Conservation (phyloP, 2,797 vertebrate genomes). For the Coranthus polyacanthus region DNA sequence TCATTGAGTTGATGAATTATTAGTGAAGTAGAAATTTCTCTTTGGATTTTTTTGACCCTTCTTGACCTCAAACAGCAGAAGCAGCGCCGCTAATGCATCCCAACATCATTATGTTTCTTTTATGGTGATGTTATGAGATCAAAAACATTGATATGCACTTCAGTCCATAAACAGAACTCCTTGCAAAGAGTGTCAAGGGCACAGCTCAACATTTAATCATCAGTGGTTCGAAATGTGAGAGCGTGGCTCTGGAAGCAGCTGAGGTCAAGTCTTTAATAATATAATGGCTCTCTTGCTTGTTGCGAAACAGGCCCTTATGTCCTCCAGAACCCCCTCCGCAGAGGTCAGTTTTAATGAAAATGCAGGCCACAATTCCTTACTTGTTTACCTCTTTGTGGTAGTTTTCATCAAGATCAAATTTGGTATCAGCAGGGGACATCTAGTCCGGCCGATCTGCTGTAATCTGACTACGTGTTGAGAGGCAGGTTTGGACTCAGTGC, state of each 20-base stretch:
- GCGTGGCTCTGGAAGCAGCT: slow-evolving; percentile 68
- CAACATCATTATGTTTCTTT: slow-evolving; percentile 22
- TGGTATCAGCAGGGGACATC: slow-evolving; percentile 66
- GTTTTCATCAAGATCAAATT: slow-evolving; percentile 86
- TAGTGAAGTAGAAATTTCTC: neutral
- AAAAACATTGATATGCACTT: slow-evolving; percentile 10
- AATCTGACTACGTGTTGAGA: slow-evolving; percentile 77
- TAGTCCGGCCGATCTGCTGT: slow-evolving; percentile 50
- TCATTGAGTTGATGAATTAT: slow-evolving; percentile 6
- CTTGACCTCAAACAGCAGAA: slow-evolving; percentile 25
- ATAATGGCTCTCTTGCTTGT: slow-evolving; percentile 64
- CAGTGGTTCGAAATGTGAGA: slow-evolving; percentile 73
- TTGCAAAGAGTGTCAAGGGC: slow-evolving; percentile 71
- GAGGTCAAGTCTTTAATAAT: slow-evolving; percentile 78
- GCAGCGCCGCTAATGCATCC: slow-evolving; percentile 15
- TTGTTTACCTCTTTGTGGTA: slow-evolving; percentile 66
- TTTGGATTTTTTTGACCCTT: slow-evolving; percentile 3
- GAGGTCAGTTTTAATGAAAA: slow-evolving; percentile 85
- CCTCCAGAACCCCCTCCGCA: slow-evolving; percentile 41
- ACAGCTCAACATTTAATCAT: slow-evolving; percentile 73
- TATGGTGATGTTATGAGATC: slow-evolving; percentile 20
- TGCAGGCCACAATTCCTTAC: slow-evolving; percentile 58
- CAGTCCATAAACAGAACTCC: slow-evolving; percentile 19
- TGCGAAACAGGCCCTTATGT: slow-evolving; percentile 62
- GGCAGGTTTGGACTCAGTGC: slow-evolving; percentile 37